A percentile compares a stretch with the other conserved stretches of the same genome.
phyloP scores from a whole-genome alignment of 2,888 invertebrate species.

The Oxyteleia sp. region DNA sequence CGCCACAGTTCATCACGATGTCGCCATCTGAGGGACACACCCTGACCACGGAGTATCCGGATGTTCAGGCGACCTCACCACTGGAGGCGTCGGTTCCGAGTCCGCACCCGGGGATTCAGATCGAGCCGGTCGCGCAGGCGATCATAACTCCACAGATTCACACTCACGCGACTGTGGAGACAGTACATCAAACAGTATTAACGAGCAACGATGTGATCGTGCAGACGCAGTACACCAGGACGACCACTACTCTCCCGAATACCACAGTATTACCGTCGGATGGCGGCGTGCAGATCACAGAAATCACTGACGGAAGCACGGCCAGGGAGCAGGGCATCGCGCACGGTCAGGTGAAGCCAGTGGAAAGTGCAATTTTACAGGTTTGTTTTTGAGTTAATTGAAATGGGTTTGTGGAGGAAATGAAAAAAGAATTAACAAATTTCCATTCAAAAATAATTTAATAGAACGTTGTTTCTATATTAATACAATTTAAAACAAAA shows the following conservation, averaged over 20 bases:
- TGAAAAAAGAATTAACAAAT: too few species aligned
- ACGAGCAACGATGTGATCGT: conserved; percentile 86
- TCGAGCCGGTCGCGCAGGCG: conserved; percentile 85
- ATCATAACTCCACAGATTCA: conserved; percentile 85
- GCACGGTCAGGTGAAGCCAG: conserved; percentile 24
- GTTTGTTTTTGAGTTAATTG: too few species aligned
- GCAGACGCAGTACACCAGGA: conserved; percentile 85
- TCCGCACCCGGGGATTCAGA: conserved; percentile 83
- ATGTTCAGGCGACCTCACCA: conserved; percentile 84
- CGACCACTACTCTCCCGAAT: conserved; percentile 85
- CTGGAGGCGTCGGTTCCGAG: conserved; percentile 85
- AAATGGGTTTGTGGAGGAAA: too few species aligned
- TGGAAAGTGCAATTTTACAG: conserved; percentile 57
- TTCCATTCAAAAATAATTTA: too few species aligned
- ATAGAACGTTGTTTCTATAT: too few species aligned
- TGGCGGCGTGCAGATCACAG: conserved; percentile 84
- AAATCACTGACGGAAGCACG: conserved; percentile 79
- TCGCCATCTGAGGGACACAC: conserved; percentile 85
- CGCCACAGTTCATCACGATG: conserved; percentile 83
- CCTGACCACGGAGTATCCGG: conserved; percentile 82
- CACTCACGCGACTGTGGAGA: conserved; percentile 85
- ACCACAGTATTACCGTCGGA: conserved; percentile 82
- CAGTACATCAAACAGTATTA: conserved; percentile 86
- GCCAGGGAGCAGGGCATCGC: conserved; percentile 17
- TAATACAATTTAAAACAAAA: too few species aligned